Percentiles rank a stretch among this genome's conserved stretches.
Evolutionary conservation across 1,140 invertebrate genomes (phyloP).

Genomic region (Rhagoletis pomonella): DNA sequence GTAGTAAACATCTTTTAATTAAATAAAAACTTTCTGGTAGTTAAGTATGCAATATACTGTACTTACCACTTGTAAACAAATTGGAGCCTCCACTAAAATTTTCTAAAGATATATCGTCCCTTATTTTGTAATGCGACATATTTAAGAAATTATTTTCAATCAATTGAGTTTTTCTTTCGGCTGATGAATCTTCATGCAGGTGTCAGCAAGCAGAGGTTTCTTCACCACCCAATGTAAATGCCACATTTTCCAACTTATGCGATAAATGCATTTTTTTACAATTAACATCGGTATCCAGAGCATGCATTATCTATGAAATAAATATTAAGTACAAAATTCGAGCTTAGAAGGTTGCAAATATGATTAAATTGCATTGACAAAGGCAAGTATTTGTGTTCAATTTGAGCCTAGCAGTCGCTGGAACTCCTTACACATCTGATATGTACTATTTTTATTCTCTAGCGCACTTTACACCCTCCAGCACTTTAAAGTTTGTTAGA

Average conservation of each 20-base stretch:
- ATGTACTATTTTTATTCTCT: too few relatives aligned
- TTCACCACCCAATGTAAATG: conserved; percentile 90
- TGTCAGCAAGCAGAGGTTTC: conserved; percentile 73
- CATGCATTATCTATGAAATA: conserved; percentile 79
- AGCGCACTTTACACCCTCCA: too few relatives aligned
- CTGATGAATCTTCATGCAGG: neutral
- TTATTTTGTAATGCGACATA: neutral
- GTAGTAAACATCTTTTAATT: neutral
- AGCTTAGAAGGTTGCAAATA: too few relatives aligned
- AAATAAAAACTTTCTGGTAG: neutral
- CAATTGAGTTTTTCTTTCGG: neutral
- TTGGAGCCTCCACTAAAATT: conserved; percentile 13
- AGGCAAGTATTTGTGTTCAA: too few relatives aligned
- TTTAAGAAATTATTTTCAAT: conserved; percentile 27
- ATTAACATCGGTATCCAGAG: conserved; percentile 86
- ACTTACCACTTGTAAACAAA: conserved; percentile 44
- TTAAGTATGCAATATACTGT: neutral
- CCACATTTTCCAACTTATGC: conserved; percentile 91
- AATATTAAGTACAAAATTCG: neutral
- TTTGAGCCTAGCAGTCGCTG: too few relatives aligned
- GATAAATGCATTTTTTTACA: conserved; percentile 92
- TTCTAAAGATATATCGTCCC: conserved; percentile 36
- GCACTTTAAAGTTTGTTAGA: too few relatives aligned
- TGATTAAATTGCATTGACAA: too few relatives aligned
- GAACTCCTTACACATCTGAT: too few relatives aligned